A percentile compares a stretch with the other conserved stretches of the same genome.
Evolutionary conservation across 2,888 invertebrate species (phyloP).

Genomic region (Drosophila vallismaia): DNA sequence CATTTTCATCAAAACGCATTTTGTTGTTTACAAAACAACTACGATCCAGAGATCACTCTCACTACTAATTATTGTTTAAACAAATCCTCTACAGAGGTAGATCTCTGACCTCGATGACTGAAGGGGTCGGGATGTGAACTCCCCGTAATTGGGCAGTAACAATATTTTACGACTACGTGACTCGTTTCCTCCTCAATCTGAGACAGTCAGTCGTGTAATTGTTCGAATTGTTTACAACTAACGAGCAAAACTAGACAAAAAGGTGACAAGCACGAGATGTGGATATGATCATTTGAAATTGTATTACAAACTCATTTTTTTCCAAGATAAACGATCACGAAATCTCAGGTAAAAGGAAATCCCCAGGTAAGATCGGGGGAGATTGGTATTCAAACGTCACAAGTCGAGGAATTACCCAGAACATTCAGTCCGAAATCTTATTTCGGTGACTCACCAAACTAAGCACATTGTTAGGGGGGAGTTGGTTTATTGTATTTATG

Average conservation of each 20-base stretch:
- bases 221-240: slow-evolving; percentile 26
- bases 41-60: slow-evolving; percentile 28
- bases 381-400: slow-evolving; percentile 60
- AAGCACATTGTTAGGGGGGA: slow-evolving; percentile 5
- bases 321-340: slow-evolving; percentile 8
- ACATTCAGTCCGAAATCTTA: slow-evolving; percentile 18
- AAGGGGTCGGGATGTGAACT: slow-evolving; percentile 18
- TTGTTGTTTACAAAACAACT: not conserved
- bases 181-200: slow-evolving; percentile 12
- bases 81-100: not conserved
- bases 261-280: slow-evolving; percentile 31
- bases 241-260: slow-evolving; percentile 22
- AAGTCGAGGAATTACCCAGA: slow-evolving; percentile 46
- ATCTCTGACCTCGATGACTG: slow-evolving; percentile 33
- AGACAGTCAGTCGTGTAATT: slow-evolving; percentile 21
- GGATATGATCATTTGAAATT: not conserved
- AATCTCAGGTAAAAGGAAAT: slow-evolving; percentile 8
- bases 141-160: slow-evolving; percentile 28
- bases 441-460: slow-evolving; percentile 51
- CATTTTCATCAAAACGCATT: slow-evolving; percentile 11
- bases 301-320: not conserved
- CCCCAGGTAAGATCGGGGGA: slow-evolving; percentile 1
- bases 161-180: slow-evolving; percentile 34
- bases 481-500: slow-evolving; percentile 32
- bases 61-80: slow-evolving; percentile 7